These are phyloP conservation scores for Morone chrysops DNA, from an alignment of 2,113 vertebrate genomes.

Conservation along the genomic window DNA sequence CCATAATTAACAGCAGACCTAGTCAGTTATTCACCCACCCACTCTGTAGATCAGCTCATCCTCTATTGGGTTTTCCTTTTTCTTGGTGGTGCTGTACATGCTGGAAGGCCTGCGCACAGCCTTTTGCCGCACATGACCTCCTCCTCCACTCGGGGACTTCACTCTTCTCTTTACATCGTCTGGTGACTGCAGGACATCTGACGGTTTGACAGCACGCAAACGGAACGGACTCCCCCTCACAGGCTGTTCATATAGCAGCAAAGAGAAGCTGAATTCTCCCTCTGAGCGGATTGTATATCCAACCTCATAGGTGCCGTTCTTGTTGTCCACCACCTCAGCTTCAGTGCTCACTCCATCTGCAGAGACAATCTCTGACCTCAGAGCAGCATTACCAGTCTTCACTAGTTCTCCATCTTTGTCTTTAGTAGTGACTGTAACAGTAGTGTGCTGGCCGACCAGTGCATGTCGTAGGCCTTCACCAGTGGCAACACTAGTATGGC, in stretches of 20 bases:
- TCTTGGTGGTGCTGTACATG: constrained; percentile 97
- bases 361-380: constrained; percentile 86
- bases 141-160: constrained; percentile 93
- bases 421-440: constrained; percentile 95
- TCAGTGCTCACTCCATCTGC: constrained; percentile 84
- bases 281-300: constrained; percentile 90
- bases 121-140: constrained; percentile 93
- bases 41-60: constrained; percentile 90
- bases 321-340: constrained; percentile 93
- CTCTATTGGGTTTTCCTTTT: constrained; percentile 90
- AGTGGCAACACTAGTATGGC: constrained; percentile 92
- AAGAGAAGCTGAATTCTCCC: constrained; percentile 90
- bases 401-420: constrained; percentile 94
- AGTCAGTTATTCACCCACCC: constrained; percentile 67
- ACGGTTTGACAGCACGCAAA: constrained; percentile 88
- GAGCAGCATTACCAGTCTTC: constrained; percentile 89
- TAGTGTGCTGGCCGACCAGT: constrained; percentile 90
- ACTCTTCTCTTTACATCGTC: constrained; percentile 95
- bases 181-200: constrained; percentile 91
- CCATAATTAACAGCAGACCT: neutral
- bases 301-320: constrained; percentile 97
- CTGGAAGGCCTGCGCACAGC: constrained; percentile 94
- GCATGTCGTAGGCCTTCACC: constrained; percentile 95
- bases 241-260: constrained; percentile 93
- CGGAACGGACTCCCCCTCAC: constrained; percentile 93